Conservation (phyloP, 2,888 invertebrate species). For the Thecocarcelia acutangulata region DNA sequence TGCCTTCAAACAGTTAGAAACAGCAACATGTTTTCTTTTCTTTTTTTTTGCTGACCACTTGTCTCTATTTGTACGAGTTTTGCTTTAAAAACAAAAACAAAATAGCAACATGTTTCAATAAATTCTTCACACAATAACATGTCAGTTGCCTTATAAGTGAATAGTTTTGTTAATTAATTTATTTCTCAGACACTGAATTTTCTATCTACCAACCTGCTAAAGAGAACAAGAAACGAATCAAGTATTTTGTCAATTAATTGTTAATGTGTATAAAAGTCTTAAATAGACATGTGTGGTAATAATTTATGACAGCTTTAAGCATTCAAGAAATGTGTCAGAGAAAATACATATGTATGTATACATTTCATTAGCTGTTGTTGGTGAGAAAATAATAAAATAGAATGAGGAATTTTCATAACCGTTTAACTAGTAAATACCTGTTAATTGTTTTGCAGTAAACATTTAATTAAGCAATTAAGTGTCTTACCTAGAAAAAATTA, state of each 20-base stretch:
- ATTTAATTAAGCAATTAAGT: conserved; percentile 14
- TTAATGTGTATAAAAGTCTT: conserved; percentile 11
- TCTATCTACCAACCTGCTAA: not conserved
- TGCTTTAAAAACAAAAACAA: not conserved
- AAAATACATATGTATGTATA: not conserved
- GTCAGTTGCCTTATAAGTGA: conserved; percentile 2
- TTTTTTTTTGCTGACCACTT: too few species aligned
- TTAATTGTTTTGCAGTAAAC: not conserved
- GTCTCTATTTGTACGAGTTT: too few species aligned
- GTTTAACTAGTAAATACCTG: conserved; percentile 32
- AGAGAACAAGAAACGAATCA: conserved; percentile 5
- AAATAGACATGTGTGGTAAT: not conserved
- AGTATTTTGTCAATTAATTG: conserved; percentile 35
- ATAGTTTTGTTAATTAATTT: conserved; percentile 18
- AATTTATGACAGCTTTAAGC: conserved; percentile 14
- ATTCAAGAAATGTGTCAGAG: not conserved
- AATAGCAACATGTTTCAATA: conserved; percentile 4
- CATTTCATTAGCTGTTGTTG: not conserved
- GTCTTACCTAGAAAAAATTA: conserved; percentile 35
- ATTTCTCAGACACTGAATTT: conserved; percentile 32
- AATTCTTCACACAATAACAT: conserved; percentile 41
- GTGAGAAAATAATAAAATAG: not conserved
- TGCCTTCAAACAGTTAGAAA: too few species aligned
- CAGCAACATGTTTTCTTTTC: too few species aligned
- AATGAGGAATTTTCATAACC: not conserved